A percentile compares a stretch with the other conserved stretches of the same genome.
These are phyloP conservation scores for Elanoides forficatus DNA, from an alignment of 2,113 vertebrate genomes.

Conservation along the genomic window DNA sequence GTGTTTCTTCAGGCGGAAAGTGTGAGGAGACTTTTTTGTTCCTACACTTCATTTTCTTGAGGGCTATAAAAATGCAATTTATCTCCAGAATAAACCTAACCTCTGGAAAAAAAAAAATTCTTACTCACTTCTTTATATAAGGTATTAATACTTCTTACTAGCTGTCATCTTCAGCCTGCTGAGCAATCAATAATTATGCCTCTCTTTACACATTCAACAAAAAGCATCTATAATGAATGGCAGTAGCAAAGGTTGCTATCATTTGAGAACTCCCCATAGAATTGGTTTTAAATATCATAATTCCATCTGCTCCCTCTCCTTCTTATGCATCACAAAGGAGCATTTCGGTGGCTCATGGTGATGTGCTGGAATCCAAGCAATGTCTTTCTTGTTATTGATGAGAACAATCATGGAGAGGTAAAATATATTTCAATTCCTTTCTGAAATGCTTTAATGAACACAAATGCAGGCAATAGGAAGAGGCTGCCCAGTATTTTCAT, in stretches of 20 bases:
- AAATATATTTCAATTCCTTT: not conserved
- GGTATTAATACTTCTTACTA: not conserved
- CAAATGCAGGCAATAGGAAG: not conserved
- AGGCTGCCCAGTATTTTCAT: not conserved
- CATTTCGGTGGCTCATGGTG: not conserved
- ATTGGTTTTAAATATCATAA: not conserved
- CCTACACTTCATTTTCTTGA: not conserved
- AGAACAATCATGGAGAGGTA: not conserved
- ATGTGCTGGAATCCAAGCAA: not conserved
- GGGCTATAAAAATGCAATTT: not conserved
- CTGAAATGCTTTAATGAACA: not conserved
- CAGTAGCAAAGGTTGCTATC: not conserved
- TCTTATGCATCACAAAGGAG: not conserved
- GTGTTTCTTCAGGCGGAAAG: not conserved
- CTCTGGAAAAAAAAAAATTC: not conserved
- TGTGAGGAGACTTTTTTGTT: not conserved
- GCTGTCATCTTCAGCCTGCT: constrained; percentile 11
- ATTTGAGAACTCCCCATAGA: not conserved
- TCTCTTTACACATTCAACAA: not conserved
- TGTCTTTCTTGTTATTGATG: not conserved
- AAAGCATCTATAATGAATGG: not conserved
- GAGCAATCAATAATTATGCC: constrained; percentile 23
- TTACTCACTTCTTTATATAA: not conserved
- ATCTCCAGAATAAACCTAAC: not conserved
- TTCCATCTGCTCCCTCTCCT: constrained; percentile 6